Base-by-base conservation (phyloP, 2,888 invertebrate species). In the Cantharis nigra region DNA sequence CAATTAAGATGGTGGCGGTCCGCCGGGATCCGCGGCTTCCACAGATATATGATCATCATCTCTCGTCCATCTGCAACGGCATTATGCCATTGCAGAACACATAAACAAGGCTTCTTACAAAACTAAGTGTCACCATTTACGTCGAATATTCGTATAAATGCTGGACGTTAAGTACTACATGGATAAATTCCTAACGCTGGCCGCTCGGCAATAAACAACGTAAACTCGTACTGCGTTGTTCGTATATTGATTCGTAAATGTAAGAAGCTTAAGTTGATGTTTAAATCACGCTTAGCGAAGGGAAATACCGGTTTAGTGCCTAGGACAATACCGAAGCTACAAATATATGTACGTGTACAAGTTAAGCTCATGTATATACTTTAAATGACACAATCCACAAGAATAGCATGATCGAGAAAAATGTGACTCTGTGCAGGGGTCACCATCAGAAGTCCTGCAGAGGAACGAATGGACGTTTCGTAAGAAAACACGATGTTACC, bases 1-100 rank as follows among this genome's bases (percentile, higher is more conserved):
- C 88, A 88, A 88, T 88, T 88, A 88, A 87, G 87, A 87, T 86
- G 85, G 85, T 86, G 85, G 85, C 83, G 82, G 85, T 85, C 87
- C 85, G 81, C 81, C 79, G 87, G 87, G 87, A 86, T 80, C 81
- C 82, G 76, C 81, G 80, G 81, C 81, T 81, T 80, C 74, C 81
- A 75, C 81, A 82, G 82, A 84, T 83, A 83, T 84, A 83, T 80
- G 82, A 82, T 82, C 82, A 82, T 83, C 82, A 20, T 20, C 1
- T 82, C 76, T 76, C 82, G 81, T 78, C 78, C 78, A 79, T 80
- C 81, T 80, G 80, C 80, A 73, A 69, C 26, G 79, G 77, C 76
- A 80, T 78, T 78, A 79, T 72, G 69, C 74, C 74, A 75, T 75
- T 75, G 77, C 69, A 71, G 75, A 67, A 65, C 78, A 78, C 80